Base-by-base conservation (phyloP, 2,888 invertebrate genomes). In the Pristionchus maxplancki region DNA sequence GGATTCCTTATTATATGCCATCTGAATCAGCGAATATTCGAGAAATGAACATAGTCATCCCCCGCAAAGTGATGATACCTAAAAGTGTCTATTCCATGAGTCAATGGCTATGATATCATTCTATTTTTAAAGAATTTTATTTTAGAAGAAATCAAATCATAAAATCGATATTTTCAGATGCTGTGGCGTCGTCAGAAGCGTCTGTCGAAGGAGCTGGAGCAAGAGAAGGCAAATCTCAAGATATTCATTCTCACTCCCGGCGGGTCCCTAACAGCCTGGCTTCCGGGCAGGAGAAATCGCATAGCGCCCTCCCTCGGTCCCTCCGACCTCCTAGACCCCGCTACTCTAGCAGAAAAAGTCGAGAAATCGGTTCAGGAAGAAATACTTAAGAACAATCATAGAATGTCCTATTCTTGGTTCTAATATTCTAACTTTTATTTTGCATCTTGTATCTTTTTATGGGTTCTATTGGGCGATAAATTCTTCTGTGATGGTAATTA, bases 201-300 rank as follows among this genome's bases (percentile, higher is more conserved):
- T 0, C 86, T 87, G n/a, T 28, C 34, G 48, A 50, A 50, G 71
- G 86, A 87, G 40, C 40, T 87, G 20, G 86, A 87, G 44, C 86
- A 71, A 28, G 86, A 87, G 13, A 87, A 87, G 86, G 86, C 86
- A 71, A 67, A 40, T 71, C 67, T 50, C 50, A 44, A 34, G 71
- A 71, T 87, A 50, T 87, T 71, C 71, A 44, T 71, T 13, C 44
- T 87, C 0, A 9, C 48, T 15, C 86, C 86, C 8, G 86, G 86
- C 34, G 86, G 86, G 40, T 50, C 44, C 37, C 58, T 71, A 24
- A 40, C 44, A 24, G 71, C 86, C 34, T 87, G 86, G 86, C 20
- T 85, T 4, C 85, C 58, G 62, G 78, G 78, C n/a, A 8, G n/a
- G 44, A 44, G 24, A 78, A 78, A 48, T 6, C 78, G 78, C 44